These are phyloP conservation scores for Lamproptera curius DNA, from an alignment of 2,888 invertebrate genomes.

Conservation along the genomic window DNA sequence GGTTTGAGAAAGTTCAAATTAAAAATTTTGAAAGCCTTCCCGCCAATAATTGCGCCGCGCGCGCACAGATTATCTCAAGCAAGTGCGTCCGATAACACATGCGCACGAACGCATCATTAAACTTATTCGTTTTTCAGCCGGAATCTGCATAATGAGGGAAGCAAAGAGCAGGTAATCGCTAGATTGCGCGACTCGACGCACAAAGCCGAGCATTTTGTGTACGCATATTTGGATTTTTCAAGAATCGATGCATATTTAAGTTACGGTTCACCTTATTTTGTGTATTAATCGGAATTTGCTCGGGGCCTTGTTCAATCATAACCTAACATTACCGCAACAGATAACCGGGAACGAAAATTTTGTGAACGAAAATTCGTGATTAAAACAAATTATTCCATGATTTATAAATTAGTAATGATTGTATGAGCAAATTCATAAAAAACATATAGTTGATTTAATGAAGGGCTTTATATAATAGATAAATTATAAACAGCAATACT, in stretches of 20 bases:
- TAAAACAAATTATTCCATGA: background rate
- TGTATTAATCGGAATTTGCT: background rate
- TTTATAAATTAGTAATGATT: no score
- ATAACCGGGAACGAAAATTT: background rate
- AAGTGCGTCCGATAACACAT: conserved; percentile 77
- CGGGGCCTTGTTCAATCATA: background rate
- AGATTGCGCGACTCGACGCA: conserved; percentile 67
- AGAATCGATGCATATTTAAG: conserved; percentile 58
- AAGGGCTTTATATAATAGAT: no score
- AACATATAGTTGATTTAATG: no score
- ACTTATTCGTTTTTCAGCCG: conserved; percentile 75
- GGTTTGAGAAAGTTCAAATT: conserved; percentile 53
- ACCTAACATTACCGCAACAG: background rate
- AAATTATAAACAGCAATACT: no score
- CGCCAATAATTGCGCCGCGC: conserved; percentile 64
- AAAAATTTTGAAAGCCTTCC: conserved; percentile 37
- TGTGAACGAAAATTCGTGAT: no score
- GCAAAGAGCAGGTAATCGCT: conserved; percentile 72
- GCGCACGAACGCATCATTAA: conserved; percentile 76
- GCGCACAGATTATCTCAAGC: conserved; percentile 74
- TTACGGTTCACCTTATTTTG: conserved; percentile 21
- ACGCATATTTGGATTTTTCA: conserved; percentile 44
- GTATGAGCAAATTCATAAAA: no score
- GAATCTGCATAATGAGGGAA: conserved; percentile 77
- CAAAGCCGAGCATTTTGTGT: conserved; percentile 62